A percentile compares a stretch with the other conserved stretches of the same genome.
phyloP scores from a whole-genome alignment of 1,140 invertebrate species.

The Scaptomyza pallida region DNA sequence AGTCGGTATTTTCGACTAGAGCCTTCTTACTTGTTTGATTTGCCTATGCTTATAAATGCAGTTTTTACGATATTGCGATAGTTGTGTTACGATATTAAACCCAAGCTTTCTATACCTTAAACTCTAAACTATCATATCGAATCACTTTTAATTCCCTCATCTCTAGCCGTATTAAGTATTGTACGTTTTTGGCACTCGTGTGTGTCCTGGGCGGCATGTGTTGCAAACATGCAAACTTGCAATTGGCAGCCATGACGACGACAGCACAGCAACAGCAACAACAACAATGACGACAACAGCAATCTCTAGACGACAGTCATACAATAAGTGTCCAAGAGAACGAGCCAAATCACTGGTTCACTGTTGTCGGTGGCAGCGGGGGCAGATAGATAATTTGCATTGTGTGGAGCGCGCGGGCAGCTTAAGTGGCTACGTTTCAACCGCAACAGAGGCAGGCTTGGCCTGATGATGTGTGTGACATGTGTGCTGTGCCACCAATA shows the following conservation, averaged over 20 bases:
- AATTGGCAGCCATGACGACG: slow-evolving; percentile 55
- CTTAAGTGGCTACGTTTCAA: slow-evolving; percentile 65
- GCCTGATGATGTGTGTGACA: slow-evolving; percentile 24
- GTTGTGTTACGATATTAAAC: no score
- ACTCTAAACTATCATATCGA: no score
- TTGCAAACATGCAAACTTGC: slow-evolving; percentile 53
- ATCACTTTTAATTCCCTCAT: no score
- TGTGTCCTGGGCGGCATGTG: slow-evolving; percentile 59
- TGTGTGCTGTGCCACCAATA: slow-evolving; percentile 27
- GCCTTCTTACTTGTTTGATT: no score
- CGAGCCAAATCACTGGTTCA: slow-evolving; percentile 67
- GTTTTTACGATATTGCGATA: no score
- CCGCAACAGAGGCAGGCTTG: slow-evolving; percentile 8
- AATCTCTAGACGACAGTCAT: slow-evolving; percentile 58
- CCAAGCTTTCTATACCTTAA: no score
- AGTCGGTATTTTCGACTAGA: no score
- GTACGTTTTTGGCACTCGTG: neutral
- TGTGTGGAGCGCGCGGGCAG: slow-evolving; percentile 58
- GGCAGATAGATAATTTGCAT: slow-evolving; percentile 79
- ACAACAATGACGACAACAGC: slow-evolving; percentile 20
- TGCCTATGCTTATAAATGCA: no score
- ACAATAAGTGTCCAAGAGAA: slow-evolving; percentile 71
- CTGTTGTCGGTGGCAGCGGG: no score
- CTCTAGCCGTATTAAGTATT: slow-evolving; percentile 6
- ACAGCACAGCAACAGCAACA: slow-evolving; percentile 1